Conservation (phyloP, 2,113 vertebrate species). For the Chionomys nivalis region DNA sequence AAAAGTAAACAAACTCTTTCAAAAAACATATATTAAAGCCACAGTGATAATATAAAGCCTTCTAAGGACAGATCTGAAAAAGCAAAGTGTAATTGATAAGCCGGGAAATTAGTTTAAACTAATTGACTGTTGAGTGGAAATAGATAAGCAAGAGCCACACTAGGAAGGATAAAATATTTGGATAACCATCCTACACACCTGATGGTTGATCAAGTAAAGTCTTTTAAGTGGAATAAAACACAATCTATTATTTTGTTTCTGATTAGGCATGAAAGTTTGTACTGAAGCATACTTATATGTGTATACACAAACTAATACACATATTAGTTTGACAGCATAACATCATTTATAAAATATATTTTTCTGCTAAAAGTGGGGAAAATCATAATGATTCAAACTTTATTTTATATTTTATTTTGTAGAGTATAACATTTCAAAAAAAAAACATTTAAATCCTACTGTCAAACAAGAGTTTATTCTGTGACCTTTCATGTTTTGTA, state of each 20-base stretch:
- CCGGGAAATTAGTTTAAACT: background rate
- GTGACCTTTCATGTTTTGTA: slow-evolving; percentile 61
- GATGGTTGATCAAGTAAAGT: background rate
- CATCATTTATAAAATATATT: slow-evolving; percentile 25
- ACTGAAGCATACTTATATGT: background rate
- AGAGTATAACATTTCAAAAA: slow-evolving; percentile 60
- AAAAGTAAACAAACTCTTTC: too few species aligned
- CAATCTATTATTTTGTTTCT: slow-evolving; percentile 48
- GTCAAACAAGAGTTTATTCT: slow-evolving; percentile 26
- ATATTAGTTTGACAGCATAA: background rate
- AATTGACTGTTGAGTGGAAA: background rate
- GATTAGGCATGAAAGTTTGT: slow-evolving; percentile 7
- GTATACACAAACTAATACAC: too few species aligned
- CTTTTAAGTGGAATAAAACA: background rate
- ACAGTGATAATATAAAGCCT: too few species aligned
- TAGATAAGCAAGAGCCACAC: background rate
- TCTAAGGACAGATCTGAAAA: background rate
- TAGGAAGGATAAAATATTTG: background rate
- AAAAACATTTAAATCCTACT: slow-evolving; percentile 51
- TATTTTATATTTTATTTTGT: slow-evolving; percentile 66
- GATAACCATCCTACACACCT: background rate
- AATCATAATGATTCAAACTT: slow-evolving; percentile 18
- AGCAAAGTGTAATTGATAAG: background rate
- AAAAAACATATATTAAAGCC: too few species aligned
- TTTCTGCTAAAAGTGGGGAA: background rate